Conservation (phyloP, 2,113 vertebrate genomes). For the Nibea coibor region DNA sequence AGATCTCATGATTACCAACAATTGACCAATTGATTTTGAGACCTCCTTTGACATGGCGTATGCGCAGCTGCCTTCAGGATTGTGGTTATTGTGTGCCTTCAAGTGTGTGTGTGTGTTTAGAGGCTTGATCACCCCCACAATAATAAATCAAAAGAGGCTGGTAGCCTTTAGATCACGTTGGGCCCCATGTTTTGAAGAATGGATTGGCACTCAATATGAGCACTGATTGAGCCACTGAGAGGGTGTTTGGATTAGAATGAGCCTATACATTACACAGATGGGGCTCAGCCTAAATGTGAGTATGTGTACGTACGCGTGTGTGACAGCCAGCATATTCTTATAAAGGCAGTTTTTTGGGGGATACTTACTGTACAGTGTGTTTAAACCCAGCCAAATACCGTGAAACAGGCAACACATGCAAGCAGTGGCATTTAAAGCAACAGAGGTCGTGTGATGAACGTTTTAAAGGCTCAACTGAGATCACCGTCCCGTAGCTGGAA, state of each 20-base stretch:
- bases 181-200: conserved; percentile 66
- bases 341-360: conserved; percentile 4
- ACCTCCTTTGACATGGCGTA: conserved; percentile 61
- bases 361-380: conserved; percentile 1
- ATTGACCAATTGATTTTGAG: conserved; percentile 81
- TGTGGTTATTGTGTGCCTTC: conserved; percentile 46
- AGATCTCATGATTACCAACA: conserved; percentile 81
- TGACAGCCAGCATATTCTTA: conserved; percentile 20
- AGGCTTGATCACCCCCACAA: conserved; percentile 43
- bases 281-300: conserved; percentile 36
- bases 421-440: conserved; percentile 31
- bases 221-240: conserved; percentile 67
- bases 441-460: conserved; percentile 42
- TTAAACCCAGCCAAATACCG: neutral
- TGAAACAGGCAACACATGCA: conserved; percentile 9
- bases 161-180: conserved; percentile 62
- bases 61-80: conserved; percentile 70
- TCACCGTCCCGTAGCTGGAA: conserved; percentile 30
- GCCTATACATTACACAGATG: conserved; percentile 67
- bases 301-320: conserved; percentile 1
- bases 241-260: conserved; percentile 73
- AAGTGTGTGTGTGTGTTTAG: conserved; percentile 33
- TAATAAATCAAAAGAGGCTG: conserved; percentile 74
- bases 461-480: conserved; percentile 45
- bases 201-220: conserved; percentile 62